Base-by-base conservation (phyloP, 2,113 vertebrate genomes). In the Hippotragus niger region DNA sequence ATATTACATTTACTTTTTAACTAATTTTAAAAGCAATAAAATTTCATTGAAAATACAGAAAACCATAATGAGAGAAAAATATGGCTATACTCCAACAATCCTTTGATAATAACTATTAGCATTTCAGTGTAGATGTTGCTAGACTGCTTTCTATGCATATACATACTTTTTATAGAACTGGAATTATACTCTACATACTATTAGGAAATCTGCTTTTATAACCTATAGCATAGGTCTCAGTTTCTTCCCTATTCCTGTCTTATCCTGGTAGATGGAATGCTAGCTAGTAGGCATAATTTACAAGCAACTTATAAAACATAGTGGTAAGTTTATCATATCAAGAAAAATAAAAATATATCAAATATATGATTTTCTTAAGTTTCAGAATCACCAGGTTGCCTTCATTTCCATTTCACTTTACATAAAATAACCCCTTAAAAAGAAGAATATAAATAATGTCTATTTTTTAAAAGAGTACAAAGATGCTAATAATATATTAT, bases 361-460 rank as follows among this genome's bases (percentile, higher is more conserved):
- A 43, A 93, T 87, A 85, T 29, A 95, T 84, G 29, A 90, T 93
- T 88, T 94, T 78, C 57, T 92, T 89, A 88, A 67, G n/a, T 89
- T 96, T 81, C 84, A 94, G 25, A 92, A 94, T 94, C n/a, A 4
- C 50, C 64, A 94, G 82, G 12, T 53, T 80, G 12, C 29, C n/a
- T 92, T 84, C 33, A 17, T 86, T 95, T 88, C 58, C 50, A 89
- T 83, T 91, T 96, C 31, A 84, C 9, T 82, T 95, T 84, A 64
- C 76, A 93, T 88, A 71, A 91, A 86, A 82, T 90, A 83, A n/a
- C 15, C 43, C 47, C 58, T 93, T 76, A 64, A 84, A 57, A 91
- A 55, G 45, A 76, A 74, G 19, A 84, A 82, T 43, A 74, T 16
- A 89, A 90, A 74, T 74, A 45, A 29, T 50, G 17, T 33, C 29